Evolutionary conservation across 2,888 invertebrate genomes (phyloP), one percentile per base, ranked within the genome.

Genomic region (Andrena fulva): DNA sequence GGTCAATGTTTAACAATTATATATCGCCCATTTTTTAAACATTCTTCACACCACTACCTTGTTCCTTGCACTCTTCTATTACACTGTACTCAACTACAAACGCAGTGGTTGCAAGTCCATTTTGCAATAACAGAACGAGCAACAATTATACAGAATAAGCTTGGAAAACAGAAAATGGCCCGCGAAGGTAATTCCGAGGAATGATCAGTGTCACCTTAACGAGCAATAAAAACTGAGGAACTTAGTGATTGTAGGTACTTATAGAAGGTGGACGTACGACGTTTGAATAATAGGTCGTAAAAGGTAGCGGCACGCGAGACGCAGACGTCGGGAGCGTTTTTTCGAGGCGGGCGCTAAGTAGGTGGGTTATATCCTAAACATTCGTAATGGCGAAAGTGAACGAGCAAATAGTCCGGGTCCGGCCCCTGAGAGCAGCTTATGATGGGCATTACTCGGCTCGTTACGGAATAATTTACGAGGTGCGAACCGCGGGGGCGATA

Each of bases 381-480:
- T 90, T 87, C 78, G 85, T 90, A 91, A 91, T 87, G 82, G 84
- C 85, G 85, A 82, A 80, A 85, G 86, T 81, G 82, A 85, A 85
- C 85, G 83, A 83, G 90, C 88, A 91, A 91, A 91, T 90, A 89
- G 89, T 89, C 86, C 69, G 81, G 42, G 88, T 89, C 89, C 90
- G 91, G 90, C 86, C 85, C 78, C 85, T 87, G 90, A 89, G 89
- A 89, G 90, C 91, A 90, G 93, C 93, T 93, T 93, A 93, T 93
- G 93, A 93, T 91, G 91, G 92, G 92, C 92, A 93, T 93, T 93
- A 93, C 93, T 93, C 91, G 91, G 92, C 93, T 93, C 93, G 93
- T 94, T 94, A 93, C 89, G 91, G 92, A 92, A 93, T 94, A 93
- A 93, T 94, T 94, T 93, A 94, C 92, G 93, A 93, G 93, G 93